Percentiles rank a stretch among this genome's conserved stretches.
Conservation (phyloP, 2,888 invertebrate species). For the Agrotis clavis region DNA sequence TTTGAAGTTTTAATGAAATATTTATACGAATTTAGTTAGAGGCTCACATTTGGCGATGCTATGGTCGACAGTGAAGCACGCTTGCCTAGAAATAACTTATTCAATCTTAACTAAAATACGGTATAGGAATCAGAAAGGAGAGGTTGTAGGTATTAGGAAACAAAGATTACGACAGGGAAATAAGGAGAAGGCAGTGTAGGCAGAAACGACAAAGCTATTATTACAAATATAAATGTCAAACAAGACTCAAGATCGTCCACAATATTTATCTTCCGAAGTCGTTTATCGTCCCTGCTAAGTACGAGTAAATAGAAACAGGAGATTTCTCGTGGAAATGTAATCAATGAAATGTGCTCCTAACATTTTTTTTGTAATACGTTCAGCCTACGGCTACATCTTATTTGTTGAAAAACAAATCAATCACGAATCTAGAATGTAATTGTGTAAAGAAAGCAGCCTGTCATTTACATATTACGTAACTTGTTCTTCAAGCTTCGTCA, state of each 20-base stretch:
- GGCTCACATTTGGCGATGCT: too few species aligned
- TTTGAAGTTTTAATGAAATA: not conserved
- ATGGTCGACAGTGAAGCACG: too few species aligned
- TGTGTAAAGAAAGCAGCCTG: slow-evolving; percentile 10
- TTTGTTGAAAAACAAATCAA: slow-evolving; percentile 28
- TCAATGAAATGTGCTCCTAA: not conserved
- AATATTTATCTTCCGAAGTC: not conserved
- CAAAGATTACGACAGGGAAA: too few species aligned
- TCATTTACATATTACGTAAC: slow-evolving; percentile 21
- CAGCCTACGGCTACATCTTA: not conserved
- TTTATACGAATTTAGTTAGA: too few species aligned
- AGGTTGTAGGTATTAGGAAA: too few species aligned
- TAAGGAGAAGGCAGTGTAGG: not conserved
- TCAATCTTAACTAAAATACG: too few species aligned
- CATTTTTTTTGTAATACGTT: slow-evolving; percentile 10
- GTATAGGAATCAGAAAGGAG: too few species aligned
- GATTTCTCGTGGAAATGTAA: slow-evolving; percentile 3
- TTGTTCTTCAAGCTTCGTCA: slow-evolving; percentile 17
- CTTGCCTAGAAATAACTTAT: too few species aligned
- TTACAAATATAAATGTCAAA: too few species aligned
- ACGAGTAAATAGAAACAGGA: too few species aligned
- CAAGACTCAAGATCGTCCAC: too few species aligned
- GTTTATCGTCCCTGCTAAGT: too few species aligned
- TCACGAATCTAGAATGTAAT: slow-evolving; percentile 21
- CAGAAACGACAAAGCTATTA: not conserved